Percentiles rank a stretch among this genome's conserved stretches.
phyloP scores from a whole-genome alignment of 1,140 invertebrate genomes.

The Centruroides sculpturatus region DNA sequence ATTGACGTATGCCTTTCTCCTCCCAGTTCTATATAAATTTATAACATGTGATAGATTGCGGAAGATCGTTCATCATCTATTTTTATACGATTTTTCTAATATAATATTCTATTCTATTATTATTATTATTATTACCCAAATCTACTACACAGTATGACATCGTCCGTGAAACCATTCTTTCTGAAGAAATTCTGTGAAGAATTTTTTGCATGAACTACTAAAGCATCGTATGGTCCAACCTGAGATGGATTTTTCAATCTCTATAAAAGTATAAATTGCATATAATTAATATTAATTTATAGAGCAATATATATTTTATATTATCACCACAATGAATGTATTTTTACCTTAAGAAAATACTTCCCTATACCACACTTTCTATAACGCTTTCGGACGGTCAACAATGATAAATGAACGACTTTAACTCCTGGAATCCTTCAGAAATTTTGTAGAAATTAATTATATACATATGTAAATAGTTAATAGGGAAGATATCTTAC shows the following conservation, averaged over 20 bases:
- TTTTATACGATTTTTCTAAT: no score
- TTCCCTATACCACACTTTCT: slow-evolving; percentile 29
- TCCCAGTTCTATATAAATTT: no score
- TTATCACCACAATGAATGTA: no score
- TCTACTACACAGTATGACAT: slow-evolving; percentile 31
- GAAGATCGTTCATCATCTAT: no score
- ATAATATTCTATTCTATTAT: no score
- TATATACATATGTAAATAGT: no score
- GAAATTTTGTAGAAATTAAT: no score
- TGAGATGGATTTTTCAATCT: slow-evolving; percentile 29
- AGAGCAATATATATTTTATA: no score
- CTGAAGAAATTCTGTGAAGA: slow-evolving; percentile 28
- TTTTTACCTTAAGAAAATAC: slow-evolving; percentile 27
- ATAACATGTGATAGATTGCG: no score
- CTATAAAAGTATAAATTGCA: slow-evolving; percentile 18
- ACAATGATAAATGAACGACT: slow-evolving; percentile 28
- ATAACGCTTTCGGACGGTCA: slow-evolving; percentile 28
- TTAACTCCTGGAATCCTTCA: slow-evolving; percentile 25
- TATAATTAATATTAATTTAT: not conserved
- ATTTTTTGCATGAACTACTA: slow-evolving; percentile 31
- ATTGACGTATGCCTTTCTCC: no score
- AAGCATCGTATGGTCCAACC: slow-evolving; percentile 30
- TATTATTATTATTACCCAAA: slow-evolving; percentile 27
- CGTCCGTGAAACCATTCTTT: slow-evolving; percentile 31
- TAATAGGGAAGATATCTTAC: slow-evolving; percentile 13